Evolutionary conservation across 2,797 vertebrate species (phyloP).

Genomic region (Amphiprion clarkii): DNA sequence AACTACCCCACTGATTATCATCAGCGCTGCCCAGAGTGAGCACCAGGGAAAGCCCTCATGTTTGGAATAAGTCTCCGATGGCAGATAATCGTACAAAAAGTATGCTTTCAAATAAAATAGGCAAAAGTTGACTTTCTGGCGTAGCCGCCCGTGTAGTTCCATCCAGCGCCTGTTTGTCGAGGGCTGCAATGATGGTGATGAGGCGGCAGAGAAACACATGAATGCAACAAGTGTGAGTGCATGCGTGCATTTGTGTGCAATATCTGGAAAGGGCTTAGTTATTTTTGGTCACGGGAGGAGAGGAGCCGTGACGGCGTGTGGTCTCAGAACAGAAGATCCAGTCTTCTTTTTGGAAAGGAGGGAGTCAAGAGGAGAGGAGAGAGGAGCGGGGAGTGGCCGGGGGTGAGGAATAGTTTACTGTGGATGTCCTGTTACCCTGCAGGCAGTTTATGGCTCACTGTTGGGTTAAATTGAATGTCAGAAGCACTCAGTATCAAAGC

Average conservation of each 20-base stretch:
- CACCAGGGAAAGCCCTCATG: slow-evolving; percentile 56
- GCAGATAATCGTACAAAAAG: slow-evolving; percentile 35
- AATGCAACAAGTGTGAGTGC: slow-evolving; percentile 26
- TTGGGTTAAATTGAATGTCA: slow-evolving; percentile 62
- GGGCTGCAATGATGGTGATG: slow-evolving; percentile 18
- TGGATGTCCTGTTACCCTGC: slow-evolving; percentile 74
- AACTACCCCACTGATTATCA: slow-evolving; percentile 61
- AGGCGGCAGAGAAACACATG: slow-evolving; percentile 27
- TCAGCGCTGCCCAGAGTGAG: slow-evolving; percentile 22
- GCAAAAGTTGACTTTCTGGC: slow-evolving; percentile 24
- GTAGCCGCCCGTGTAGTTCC: background rate
- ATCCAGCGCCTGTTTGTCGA: slow-evolving; percentile 18
- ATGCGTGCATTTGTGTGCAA: slow-evolving; percentile 58
- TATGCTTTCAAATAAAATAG: slow-evolving; percentile 21
- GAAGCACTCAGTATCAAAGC: slow-evolving; percentile 51
- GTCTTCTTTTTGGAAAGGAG: slow-evolving; percentile 74
- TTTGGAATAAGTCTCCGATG: slow-evolving; percentile 49
- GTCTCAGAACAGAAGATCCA: slow-evolving; percentile 82
- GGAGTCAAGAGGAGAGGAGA: slow-evolving; percentile 39
- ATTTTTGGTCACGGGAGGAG: slow-evolving; percentile 81
- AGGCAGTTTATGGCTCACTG: slow-evolving; percentile 67
- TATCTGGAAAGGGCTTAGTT: slow-evolving; percentile 74
- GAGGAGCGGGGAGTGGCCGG: slow-evolving; percentile 24
- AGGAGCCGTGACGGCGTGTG: slow-evolving; percentile 83
- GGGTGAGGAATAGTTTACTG: slow-evolving; percentile 64